Base-by-base conservation (phyloP, 1,140 invertebrate genomes). In the Neuroterus valhalla region DNA sequence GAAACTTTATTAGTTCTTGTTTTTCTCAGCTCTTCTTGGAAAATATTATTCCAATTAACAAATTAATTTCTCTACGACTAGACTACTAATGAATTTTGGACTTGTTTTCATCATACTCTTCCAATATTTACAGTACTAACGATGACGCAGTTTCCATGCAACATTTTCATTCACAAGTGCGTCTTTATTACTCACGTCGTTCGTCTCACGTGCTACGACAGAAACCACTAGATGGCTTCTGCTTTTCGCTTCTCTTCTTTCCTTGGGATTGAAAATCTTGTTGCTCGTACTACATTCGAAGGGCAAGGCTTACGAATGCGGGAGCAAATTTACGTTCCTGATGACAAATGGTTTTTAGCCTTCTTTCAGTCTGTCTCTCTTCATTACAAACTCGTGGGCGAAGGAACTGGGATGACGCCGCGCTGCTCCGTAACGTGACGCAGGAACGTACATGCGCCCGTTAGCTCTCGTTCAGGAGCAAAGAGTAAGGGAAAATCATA, bases 271-370 rank as follows among this genome's bases (percentile, higher is more conserved):
- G 55, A 62, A 62, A 62, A 38, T 62, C 23, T 31, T 62, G 55
- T 62, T 62, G n/a, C 26, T 55, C 52, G 2, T 10, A 14, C 4
- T 3, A 21, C 21, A 46, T 50, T 12, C 26, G 69, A 45, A 70
- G 71, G 66, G 69, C 38, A 72, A 77, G 71, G 75, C 45, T 71
- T 74, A 52, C 55, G 72, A 66, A 68, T 71, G 78, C 76, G 74
- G 72, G 77, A 84, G 79, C 81, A 85, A 85, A 87, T 88, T 88
- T 87, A 87, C 82, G 83, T 86, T 75, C 78, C 74, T 83, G 86
- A 87, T 88, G 87, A 89, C 85, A 89, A 89, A 89, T 88, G 86
- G 85, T 89, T 85, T 83, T 86, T 85, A 81, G 79, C 81, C 71
- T 48, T 48, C 52, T 19, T 26, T 62, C 38, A 42, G 69, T 74